Base-by-base conservation (phyloP, 2,113 vertebrate genomes). In the Murina feae region DNA sequence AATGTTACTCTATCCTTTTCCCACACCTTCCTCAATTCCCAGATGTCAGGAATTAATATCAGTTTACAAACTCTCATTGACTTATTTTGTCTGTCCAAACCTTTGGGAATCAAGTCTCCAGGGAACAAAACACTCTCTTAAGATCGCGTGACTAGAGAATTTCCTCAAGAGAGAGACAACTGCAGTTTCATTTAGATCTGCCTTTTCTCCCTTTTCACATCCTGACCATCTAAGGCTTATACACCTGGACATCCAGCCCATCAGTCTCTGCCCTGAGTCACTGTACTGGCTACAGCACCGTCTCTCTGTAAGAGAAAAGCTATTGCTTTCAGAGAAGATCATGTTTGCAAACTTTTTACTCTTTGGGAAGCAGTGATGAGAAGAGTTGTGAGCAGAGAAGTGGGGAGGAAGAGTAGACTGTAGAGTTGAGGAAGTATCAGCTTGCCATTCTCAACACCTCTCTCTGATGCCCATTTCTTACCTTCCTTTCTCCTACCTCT, bases 381-480 rank as follows among this genome's bases (percentile, higher is more conserved):
- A 44, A 66, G 53, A 68, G 12, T 42, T 39, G 28, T 68, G 76
- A 81, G 30, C 4, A 85, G 47, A 18, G 28, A 90, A 53, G 42
- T 37, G 23, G 18, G 14, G 21, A 47, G 5, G 6, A 17, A 44
- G 66, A 80, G 9, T 14, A 76, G 12, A 18, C 35, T 14, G 0
- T 8, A 21, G 55, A 79, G 23, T 39, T 42, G 21, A n/a, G 58
- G 39, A 66, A 60, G 8, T 55, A 30, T 35, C 53, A 55, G 13
- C 23, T 71, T 74, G 74, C 37, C 37, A 28, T 53, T 90, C 63
- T 44, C 75, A 51, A 14, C 1, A 13, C 30, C 28, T 42, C 51
- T 86, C 16, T 71, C 25, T 71, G 13, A 49, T 53, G 8, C 74
- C 23, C 9, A n/a, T 25, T 35, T 78, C 35, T 97, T n/a, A 96